Evolutionary conservation across 92 coral and sea anemone species (phyloP), one percentile per base, ranked within the genome.

Genomic region (Actinostola sp.): DNA sequence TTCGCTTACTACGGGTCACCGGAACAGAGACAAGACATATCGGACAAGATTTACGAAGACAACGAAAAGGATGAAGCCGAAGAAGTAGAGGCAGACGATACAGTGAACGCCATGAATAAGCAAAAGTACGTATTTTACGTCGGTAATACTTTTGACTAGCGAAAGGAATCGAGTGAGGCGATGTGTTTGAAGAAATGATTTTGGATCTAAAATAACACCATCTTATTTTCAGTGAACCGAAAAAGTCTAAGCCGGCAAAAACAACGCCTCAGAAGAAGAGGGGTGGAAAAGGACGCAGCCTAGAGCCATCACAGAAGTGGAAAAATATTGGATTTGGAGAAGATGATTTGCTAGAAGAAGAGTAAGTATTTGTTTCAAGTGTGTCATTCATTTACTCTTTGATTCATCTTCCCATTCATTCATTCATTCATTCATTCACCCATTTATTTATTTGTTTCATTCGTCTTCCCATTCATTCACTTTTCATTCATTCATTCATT

Each of bases 261-360:
- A 53, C 76, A 1, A 28, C 86, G 0, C 88, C 82, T 30, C 88
- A 91, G 84, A 94, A 94, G 77, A 90, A 87, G 80, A 84, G 78
- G 44, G 81, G 78, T 7, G 88, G 90, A 31, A 89, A 89, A 66
- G 87, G 86, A 3, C 83, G 89, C 41, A 29, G 76, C 19, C 66
- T 76, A 27, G 97, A 91, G 56, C 91, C 97, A 23, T 94, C 98
- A 32, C 97, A 88, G 67, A 87, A 92, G 59, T 94, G 98, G 99
- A 95, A 86, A 57, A 95, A 88, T 76, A 88, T 91, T 34, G 97
- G 89, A 25, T 87, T 91, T 62, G 92, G 92, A 12, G 75, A 75
- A 27, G 97, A 91, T 59, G 97, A 91, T 59, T 65, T 88, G 57
- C 67, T 84, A 10, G 90, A 88, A n/a, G 89, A 86, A 9, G 83